A percentile compares a stretch with the other conserved stretches of the same genome.
These are phyloP conservation scores for Drosophila burlai DNA, from an alignment of 1,140 invertebrate genomes.

Conservation along the genomic window DNA sequence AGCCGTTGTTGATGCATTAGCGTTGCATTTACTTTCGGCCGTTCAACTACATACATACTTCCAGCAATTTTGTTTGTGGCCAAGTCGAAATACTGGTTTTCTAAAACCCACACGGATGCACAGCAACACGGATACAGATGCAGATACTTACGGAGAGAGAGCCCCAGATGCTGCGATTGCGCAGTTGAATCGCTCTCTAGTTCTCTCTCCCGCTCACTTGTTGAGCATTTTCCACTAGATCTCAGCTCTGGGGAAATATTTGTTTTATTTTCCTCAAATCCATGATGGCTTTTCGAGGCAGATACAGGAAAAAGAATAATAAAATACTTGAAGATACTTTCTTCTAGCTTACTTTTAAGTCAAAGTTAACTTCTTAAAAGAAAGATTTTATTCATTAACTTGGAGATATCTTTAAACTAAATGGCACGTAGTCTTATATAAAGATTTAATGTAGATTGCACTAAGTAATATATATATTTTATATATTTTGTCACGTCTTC, in stretches of 20 bases:
- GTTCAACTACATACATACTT: conserved; percentile 28
- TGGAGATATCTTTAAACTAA: neutral
- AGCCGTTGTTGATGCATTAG: conserved; percentile 42
- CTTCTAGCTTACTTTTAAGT: neutral
- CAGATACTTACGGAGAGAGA: conserved; percentile 13
- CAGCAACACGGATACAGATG: conserved; percentile 9
- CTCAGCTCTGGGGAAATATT: conserved; percentile 7
- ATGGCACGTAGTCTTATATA: neutral
- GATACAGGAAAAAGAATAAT: neutral
- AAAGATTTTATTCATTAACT: neutral
- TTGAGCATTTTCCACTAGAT: conserved; percentile 35
- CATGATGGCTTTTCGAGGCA: conserved; percentile 35
- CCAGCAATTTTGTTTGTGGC: conserved; percentile 36
- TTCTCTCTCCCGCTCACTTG: conserved; percentile 23
- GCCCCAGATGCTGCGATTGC: conserved; percentile 63
- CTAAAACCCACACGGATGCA: conserved; percentile 58
- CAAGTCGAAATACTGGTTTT: conserved; percentile 76
- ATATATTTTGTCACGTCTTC: neutral
- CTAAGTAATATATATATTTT: neutral
- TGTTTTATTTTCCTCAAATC: conserved; percentile 37
- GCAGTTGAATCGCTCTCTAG: conserved; percentile 19
- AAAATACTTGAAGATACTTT: neutral
- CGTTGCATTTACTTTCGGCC: conserved; percentile 61
- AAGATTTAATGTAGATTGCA: neutral
- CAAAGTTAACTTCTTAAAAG: too few relatives aligned